Conservation (phyloP, 2,888 invertebrate genomes). For the Bhutanitis thaidina region DNA sequence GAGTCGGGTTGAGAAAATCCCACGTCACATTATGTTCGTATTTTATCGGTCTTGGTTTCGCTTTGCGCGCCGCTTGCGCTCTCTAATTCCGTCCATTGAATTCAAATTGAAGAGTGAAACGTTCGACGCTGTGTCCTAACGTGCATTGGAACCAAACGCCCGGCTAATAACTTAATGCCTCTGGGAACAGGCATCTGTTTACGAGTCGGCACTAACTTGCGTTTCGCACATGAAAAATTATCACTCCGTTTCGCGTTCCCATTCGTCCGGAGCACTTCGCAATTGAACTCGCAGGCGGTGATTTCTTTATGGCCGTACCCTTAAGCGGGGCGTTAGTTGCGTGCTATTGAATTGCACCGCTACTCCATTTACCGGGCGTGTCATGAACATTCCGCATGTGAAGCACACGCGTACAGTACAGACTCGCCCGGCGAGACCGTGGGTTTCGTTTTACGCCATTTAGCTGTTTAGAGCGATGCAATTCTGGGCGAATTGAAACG, state of each 20-base stretch:
- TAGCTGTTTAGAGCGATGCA: conserved; percentile 59
- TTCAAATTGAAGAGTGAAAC: conserved; percentile 75
- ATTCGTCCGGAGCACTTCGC: conserved; percentile 31
- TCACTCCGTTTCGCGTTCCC: conserved; percentile 30
- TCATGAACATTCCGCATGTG: conserved; percentile 62
- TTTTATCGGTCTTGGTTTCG: conserved; percentile 50
- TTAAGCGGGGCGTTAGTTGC: conserved; percentile 27
- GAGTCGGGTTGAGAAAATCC: conserved; percentile 43
- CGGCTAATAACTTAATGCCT: conserved; percentile 76
- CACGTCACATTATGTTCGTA: conserved; percentile 52
- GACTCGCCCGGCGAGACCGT: conserved; percentile 33
- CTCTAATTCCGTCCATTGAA: conserved; percentile 73
- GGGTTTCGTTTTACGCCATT: conserved; percentile 61
- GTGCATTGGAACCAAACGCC: conserved; percentile 59
- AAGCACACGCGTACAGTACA: conserved; percentile 43
- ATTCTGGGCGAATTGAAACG: conserved; percentile 61
- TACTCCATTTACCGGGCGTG: conserved; percentile 46
- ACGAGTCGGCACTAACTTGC: conserved; percentile 29
- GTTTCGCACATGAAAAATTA: conserved; percentile 36
- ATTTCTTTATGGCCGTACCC: conserved; percentile 35
- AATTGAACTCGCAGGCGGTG: conserved; percentile 28
- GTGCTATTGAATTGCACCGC: conserved; percentile 34
- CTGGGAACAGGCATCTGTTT: conserved; percentile 64
- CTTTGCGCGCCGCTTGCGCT: conserved; percentile 46
- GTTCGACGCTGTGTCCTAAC: conserved; percentile 46